Evolutionary conservation across 2,113 vertebrate genomes (phyloP), one percentile per base, ranked within the genome.

Genomic region (Boulengeromyrus knoepffleri): DNA sequence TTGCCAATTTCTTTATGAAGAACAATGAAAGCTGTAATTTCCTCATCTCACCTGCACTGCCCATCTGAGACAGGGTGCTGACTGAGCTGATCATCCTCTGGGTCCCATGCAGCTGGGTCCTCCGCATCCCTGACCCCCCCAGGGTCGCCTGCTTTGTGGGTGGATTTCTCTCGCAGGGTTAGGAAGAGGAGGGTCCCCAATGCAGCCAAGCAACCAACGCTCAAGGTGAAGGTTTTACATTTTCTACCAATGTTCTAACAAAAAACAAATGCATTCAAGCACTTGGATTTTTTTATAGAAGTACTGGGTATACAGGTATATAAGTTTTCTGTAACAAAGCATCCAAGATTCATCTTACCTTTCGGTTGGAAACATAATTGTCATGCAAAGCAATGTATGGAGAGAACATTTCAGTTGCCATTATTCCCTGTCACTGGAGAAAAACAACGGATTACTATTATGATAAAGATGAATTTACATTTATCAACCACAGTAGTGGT

Each of bases 141-240:
- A 0, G 90, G 85, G 1, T 91, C 89, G 0, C 88, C 0, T 0
- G 88, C 50, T 46, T 91, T 24, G 31, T 85, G 17, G 52, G 74
- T 52, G 90, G 88, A 85, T 91, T 93, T 94, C 90, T 95, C 92
- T 17, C 95, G 89, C 45, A 96, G 92, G 56, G 90, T 92, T 0
- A 95, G 85, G 58, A 93, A 94, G 0, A 96, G 90, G 53, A 96
- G 31, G 21, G 93, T 52, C 5, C 95, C 95, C 84, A 96, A 15
- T 0, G 93, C 46, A 0, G 88, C 92, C 90, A 96, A 80, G 88
- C 91, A 93, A 39, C 66, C 94, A 19, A 94, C 39, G 47, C 93
- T 87, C 87, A 93, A 19, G 3, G n/a, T 93, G 42, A 94, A 47
- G 0, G 87, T 42, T 9, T 90, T 56, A 56, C 93, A 89, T 88